These are phyloP conservation scores for Ispidina picta DNA, from an alignment of 2,797 vertebrate genomes.

Conservation along the genomic window DNA sequence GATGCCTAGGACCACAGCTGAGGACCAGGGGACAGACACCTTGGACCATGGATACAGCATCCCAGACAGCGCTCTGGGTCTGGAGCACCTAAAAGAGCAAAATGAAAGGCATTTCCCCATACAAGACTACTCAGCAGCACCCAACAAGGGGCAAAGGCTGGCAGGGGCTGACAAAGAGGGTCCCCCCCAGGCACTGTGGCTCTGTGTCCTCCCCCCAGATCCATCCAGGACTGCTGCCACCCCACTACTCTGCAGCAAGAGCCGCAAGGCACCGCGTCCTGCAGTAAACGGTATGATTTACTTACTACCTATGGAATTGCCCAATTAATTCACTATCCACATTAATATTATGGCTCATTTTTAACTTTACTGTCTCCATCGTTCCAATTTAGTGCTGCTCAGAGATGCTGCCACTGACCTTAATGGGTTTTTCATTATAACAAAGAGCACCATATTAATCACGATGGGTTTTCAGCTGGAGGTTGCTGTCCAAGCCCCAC, in stretches of 20 bases:
- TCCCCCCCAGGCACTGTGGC: accelerated
- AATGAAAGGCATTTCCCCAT: neutral
- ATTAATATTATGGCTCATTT: conserved; percentile 69
- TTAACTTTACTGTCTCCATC: conserved; percentile 69
- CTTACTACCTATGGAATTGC: conserved; percentile 57
- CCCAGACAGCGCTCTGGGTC: neutral
- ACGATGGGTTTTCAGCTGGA: conserved; percentile 2
- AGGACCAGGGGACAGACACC: neutral
- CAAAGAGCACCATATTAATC: conserved; percentile 51
- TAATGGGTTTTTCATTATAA: conserved; percentile 69
- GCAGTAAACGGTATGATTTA: conserved; percentile 6
- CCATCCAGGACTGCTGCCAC: neutral
- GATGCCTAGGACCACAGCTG: neutral
- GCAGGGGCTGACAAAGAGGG: accelerated
- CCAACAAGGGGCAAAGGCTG: neutral
- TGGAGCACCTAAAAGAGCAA: neutral
- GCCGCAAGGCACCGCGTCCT: accelerated
- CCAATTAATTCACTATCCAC: conserved; percentile 68
- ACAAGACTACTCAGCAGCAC: neutral
- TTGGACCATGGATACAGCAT: neutral
- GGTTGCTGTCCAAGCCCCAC: neutral
- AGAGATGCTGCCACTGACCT: conserved; percentile 63
- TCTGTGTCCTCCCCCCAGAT: neutral
- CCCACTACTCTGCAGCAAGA: neutral
- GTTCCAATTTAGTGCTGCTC: conserved; percentile 65